A percentile compares a stretch with the other conserved stretches of the same genome.
phyloP scores from a whole-genome alignment of 2,113 vertebrate genomes.

The Dermatemys mawii region DNA sequence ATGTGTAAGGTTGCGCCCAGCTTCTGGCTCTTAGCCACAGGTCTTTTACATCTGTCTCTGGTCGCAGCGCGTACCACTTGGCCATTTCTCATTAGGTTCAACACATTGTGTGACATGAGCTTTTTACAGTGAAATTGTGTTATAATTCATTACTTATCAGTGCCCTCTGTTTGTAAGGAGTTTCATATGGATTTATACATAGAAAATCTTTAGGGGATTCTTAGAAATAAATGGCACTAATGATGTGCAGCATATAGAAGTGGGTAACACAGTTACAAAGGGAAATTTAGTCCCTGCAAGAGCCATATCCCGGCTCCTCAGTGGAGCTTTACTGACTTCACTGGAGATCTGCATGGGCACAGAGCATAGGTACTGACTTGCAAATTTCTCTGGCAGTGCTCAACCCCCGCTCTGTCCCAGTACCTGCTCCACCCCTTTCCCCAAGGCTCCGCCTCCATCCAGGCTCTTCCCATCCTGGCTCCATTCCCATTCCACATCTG shows the following conservation, averaged over 20 bases:
- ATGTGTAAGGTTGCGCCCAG: fast-evolving
- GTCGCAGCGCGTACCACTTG: not conserved
- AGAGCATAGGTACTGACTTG: not conserved
- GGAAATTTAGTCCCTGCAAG: not conserved
- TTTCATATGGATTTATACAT: not conserved
- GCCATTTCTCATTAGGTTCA: not conserved
- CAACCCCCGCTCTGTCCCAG: no score
- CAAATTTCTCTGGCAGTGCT: no score
- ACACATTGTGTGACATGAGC: not conserved
- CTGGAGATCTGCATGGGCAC: not conserved
- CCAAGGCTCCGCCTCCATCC: no score
- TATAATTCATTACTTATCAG: not conserved
- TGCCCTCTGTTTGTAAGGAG: not conserved
- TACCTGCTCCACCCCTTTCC: no score
- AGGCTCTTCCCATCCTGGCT: no score
- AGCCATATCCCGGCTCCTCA: not conserved
- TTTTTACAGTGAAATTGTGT: not conserved
- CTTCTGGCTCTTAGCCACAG: not conserved
- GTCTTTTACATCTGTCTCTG: not conserved
- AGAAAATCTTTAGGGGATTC: not conserved
- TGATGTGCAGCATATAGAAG: not conserved
- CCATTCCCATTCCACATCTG: no score
- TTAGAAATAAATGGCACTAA: not conserved
- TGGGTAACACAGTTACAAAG: not conserved
- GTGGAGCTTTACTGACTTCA: not conserved